Evolutionary conservation across 2,113 vertebrate genomes (phyloP), one percentile per base, ranked within the genome.

Genomic region (Ciconia maguari): DNA sequence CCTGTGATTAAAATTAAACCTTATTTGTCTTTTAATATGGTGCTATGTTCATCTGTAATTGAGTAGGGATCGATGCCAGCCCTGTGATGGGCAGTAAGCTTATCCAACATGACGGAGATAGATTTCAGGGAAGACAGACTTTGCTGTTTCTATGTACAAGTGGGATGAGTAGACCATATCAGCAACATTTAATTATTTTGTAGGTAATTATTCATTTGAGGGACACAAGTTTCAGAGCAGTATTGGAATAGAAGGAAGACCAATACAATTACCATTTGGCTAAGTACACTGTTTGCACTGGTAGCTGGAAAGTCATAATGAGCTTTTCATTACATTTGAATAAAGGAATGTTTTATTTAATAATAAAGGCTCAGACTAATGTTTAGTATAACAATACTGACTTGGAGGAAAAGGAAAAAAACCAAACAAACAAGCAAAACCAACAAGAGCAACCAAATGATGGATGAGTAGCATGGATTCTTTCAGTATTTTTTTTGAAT

Each of bases 181-280:
- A 98, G 97, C 98, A 98, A 97, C 98, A 98, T 98, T 99, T 98
- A 98, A 99, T 99, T 99, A 99, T 98, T 99, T 97, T 98, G 97
- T 98, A 98, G 98, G 98, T 98, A 99, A 99, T 99, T 99, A 99
- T 98, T 98, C 98, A 98, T 98, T 98, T 98, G 96, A 98, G 94
- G 93, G 95, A 96, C 91, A 91, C 96, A 96, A 94, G 96, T 97
- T 98, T 96, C 91, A 97, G 89, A 97, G 93, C 77, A 95, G 87
- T 93, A 97, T 97, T 91, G 95, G 89, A 96, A 91, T 60, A 94
- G 91, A 92, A 98, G 93, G 97, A 89, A 96, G 96, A 95, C 94
- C 41, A 57, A 97, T 96, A 94, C 90, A 98, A 97, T 98, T 97
- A 96, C 94, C 66, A 13, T 98, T 98, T 98, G 97, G 96, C 87